Base-by-base conservation (phyloP, 2,797 vertebrate genomes). In the Acomys russatus region DNA sequence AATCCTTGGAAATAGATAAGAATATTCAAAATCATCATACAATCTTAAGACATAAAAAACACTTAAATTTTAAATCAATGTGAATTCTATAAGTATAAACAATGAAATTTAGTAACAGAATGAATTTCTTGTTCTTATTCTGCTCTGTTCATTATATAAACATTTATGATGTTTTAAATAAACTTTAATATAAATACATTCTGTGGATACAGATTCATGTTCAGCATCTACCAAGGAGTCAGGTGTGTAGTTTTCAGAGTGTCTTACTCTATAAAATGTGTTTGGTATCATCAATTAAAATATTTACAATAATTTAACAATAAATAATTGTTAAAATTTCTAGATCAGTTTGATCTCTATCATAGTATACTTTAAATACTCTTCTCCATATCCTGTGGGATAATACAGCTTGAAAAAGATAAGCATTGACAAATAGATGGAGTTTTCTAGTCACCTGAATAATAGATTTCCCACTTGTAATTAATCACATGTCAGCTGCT, bases 401-500 rank as follows among this genome's bases (percentile, higher is more conserved):
- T 92, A 90, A 90, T 90, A 84, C 54, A 80, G 35, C 70, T 95
- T 94, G 63, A 61, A 88, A 90, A 93, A 95, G 94, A 97, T 96
- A 97, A 93, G 94, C 78, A 89, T 64, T 97, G 96, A 95, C 96
- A 96, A 88, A 90, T 90, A 83, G 74, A 92, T 92, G 33, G 54
- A 97, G 82, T 96, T 93, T 96, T 96, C 82, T 94, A 91, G 78
- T 89, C 94, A 97, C 74, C 92, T 96, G 94, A 97, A 97, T 93
- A 96, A 97, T 90, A 93, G 73, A 92, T 95, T 96, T 96, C 82
- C 74, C 97, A 97, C 94, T 95, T 96, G 91, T 97, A 97, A 98
- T 98, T 98, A 97, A 98, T 97, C 95, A 95, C 85, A 96, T 59
- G 96, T 96, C 97, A 97, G 77, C 78, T 68, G 17, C 78, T 89